Evolutionary conservation across 2,113 vertebrate species (phyloP), one percentile per base, ranked within the genome.

Genomic region (Origma solitaria): DNA sequence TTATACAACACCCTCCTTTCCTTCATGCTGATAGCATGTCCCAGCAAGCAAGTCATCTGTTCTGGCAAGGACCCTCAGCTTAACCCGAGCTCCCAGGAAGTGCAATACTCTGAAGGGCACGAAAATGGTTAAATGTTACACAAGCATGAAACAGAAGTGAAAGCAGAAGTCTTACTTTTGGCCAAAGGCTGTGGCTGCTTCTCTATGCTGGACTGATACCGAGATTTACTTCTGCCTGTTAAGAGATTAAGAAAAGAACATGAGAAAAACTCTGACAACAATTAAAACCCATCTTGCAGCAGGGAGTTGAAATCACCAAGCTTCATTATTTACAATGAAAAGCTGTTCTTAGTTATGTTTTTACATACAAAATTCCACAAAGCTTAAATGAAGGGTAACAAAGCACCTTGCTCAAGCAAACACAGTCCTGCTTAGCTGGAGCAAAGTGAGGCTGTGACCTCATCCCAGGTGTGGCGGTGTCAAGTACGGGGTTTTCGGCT

Each of bases 81-180:
- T 62, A 62, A 71, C 31, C 78, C 10, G 30, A 60, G 22, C n/a
- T 76, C 61, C 49, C 49, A 84, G 66, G 53, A 87, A 60, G 27
- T 45, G 22, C 7, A 69, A 37, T 10, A 53, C 12, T 37, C 66
- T 45, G 31, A 70, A 57, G 53, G 45, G 82, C 72, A 71, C 5
- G 11, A 35, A 75, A 92, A 92, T 53, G 71, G 86, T 90, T 92
- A 88, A 93, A 79, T 11, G 28, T 53, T 83, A 68, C 22, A 70
- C 24, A 83, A 4, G 4, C 7, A 33, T 0, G 2, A 92, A 91
- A 38, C 0, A 71, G 82, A 96, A 96, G 53, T 38, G 86, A 94
- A 96, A 96, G 81, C 82, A 91, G 68, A 92, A 94, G 78, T 75
- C 96, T 95, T 95, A 97, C 96, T 95, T 96, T 78, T 97, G 68